phyloP scores from a whole-genome alignment of 92 coral and sea anemone genomes.

The Epizoanthus scotinus region DNA sequence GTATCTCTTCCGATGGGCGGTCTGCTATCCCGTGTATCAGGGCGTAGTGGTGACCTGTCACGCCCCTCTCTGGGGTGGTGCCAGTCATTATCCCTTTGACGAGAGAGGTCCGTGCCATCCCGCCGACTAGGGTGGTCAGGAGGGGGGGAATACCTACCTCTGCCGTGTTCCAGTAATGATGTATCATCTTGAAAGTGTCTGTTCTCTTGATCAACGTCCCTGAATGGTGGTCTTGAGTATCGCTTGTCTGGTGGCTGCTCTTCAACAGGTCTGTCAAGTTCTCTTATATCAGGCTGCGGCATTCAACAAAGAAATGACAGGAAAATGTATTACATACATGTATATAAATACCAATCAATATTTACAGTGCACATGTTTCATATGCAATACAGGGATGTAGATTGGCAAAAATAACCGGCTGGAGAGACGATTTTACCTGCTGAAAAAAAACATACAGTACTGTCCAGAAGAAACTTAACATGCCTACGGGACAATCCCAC shows the following conservation, averaged over 20 bases:
- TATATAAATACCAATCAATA: too few relatives aligned
- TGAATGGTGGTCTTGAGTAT: not conserved
- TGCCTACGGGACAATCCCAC: too few relatives aligned
- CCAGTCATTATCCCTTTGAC: conserved; percentile 14
- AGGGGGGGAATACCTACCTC: conserved; percentile 29
- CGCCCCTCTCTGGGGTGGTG: conserved; percentile 37
- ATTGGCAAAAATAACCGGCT: too few relatives aligned
- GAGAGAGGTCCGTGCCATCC: not conserved
- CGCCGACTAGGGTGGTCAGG: conserved; percentile 5
- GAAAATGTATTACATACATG: not conserved
- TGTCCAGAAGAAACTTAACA: too few relatives aligned
- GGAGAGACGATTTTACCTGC: too few relatives aligned
- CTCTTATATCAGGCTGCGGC: conserved; percentile 6
- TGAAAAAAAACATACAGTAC: too few relatives aligned
- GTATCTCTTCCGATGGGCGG: conserved; percentile 49
- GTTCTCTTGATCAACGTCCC: conserved; percentile 4
- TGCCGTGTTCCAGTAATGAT: not conserved
- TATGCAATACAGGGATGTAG: too few relatives aligned
- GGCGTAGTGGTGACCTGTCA: conserved; percentile 50
- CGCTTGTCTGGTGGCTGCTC: not conserved
- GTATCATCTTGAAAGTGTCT: not conserved
- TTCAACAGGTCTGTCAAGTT: not conserved
- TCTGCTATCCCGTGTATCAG: conserved; percentile 45
- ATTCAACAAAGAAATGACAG: not conserved
- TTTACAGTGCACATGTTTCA: too few relatives aligned